Base-by-base conservation (phyloP, 2,797 vertebrate species). In the Alosa sapidissima region DNA sequence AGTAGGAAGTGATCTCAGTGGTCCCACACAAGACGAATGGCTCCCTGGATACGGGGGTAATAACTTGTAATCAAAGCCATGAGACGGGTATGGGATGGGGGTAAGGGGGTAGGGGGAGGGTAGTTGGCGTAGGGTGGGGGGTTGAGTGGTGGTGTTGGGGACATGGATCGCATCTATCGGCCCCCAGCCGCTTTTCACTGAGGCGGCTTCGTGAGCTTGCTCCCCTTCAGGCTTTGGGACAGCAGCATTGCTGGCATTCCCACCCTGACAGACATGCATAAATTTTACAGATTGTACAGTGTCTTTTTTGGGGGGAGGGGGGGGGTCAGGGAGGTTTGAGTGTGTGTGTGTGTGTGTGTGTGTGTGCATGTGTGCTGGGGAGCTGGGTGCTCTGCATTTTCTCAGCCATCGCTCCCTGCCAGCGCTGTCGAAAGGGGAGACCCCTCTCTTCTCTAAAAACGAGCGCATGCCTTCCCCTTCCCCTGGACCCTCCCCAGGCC, bases 21-120 rank as follows among this genome's bases (percentile, higher is more conserved):
- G 86, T 89, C 86, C 83, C 72, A 90, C 87, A 87, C 89, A 90
- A 92, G 90, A 93, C 89, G 84, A 91, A 93, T 90, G 89, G 85
- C 87, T 92, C 89, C 90, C 87, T 81, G 83, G 86, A 91, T 89
- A 90, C 85, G 83, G 87, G 87, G 90, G 90, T 84, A 92, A 92
- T 93, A 93, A 92, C 90, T 91, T 91, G 90, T 90, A 93, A 93
- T 92, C 91, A 91, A 91, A 92, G 87, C 88, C 92, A 92, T 89
- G 84, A 88, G 90, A 91, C 49, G 36, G 82, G 84, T 87, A 51
- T 85, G 87, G 87, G 81, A 78, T 83, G 72, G 83, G 49, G 85
- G 72, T 47, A 78, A 19, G 72, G 41, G 41, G 36, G 5, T 45
- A 19, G 11, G 19, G 9, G 65, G 65, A 36, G 65, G 28, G 65